A percentile compares a stretch with the other conserved stretches of the same genome.
Conservation (phyloP, 1,140 invertebrate species). For the Drosophila subobscura region DNA sequence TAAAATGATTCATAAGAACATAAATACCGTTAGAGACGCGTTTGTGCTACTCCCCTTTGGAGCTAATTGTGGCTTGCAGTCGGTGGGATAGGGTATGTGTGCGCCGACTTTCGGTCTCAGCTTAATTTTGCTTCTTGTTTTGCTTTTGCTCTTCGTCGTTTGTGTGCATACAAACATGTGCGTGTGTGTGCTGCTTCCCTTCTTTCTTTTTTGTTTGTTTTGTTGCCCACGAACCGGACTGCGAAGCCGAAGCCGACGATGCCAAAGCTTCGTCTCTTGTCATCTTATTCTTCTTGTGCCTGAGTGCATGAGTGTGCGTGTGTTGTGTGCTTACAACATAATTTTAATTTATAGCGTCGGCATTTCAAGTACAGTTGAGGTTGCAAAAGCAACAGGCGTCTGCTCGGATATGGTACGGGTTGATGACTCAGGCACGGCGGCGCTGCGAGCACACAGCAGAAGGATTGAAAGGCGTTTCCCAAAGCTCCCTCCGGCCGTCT, state of each 20-base stretch:
- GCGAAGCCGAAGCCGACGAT: slow-evolving; percentile 18
- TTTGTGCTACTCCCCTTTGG: no score
- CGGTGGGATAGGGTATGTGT: background rate
- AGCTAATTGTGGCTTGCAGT: no score
- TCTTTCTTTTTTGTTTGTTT: slow-evolving; percentile 1
- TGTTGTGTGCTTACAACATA: slow-evolving; percentile 71
- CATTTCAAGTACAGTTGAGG: slow-evolving; percentile 70
- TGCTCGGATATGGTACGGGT: slow-evolving; percentile 9
- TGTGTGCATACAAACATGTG: slow-evolving; percentile 12
- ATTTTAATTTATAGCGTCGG: slow-evolving; percentile 76
- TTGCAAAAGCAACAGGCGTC: slow-evolving; percentile 54
- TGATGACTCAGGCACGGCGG: slow-evolving; percentile 53
- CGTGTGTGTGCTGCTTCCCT: background rate
- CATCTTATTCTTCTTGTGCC: slow-evolving; percentile 9
- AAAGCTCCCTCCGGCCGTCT: slow-evolving; percentile 9
- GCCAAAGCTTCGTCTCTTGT: slow-evolving; percentile 32
- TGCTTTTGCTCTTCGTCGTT: slow-evolving; percentile 28
- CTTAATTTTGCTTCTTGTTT: slow-evolving; percentile 12
- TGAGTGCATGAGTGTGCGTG: slow-evolving; percentile 29
- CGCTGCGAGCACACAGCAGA: background rate
- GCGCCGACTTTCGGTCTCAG: background rate
- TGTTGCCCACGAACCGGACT: slow-evolving; percentile 54
- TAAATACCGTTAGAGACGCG: no score
- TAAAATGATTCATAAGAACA: no score
- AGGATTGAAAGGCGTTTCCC: slow-evolving; percentile 19